These are phyloP conservation scores for Nicator chloris DNA, from an alignment of 2,113 vertebrate genomes.

Conservation along the genomic window DNA sequence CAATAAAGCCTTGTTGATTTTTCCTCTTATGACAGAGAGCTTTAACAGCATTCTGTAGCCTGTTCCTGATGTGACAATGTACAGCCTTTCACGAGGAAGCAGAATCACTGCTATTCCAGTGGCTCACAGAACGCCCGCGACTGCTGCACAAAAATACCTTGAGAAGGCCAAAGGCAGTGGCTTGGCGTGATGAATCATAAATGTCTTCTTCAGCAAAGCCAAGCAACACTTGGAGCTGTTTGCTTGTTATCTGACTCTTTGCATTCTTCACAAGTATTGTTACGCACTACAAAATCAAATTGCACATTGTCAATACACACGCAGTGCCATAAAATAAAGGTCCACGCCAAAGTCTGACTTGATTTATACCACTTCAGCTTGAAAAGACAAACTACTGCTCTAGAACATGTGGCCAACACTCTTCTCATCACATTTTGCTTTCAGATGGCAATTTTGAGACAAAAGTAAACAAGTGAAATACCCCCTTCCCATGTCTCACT, in stretches of 20 bases:
- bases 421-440: background rate
- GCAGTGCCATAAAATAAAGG: background rate
- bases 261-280: constrained; percentile 87
- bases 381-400: background rate
- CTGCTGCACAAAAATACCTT: constrained; percentile 76
- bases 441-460: background rate
- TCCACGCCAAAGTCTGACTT: background rate
- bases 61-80: background rate
- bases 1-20: background rate
- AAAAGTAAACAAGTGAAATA: background rate
- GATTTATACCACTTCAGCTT: background rate
- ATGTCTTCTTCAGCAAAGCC: constrained; percentile 98
- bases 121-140: background rate
- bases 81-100: background rate
- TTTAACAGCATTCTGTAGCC: background rate
- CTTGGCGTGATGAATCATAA: constrained; percentile 90
- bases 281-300: constrained; percentile 78
- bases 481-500: background rate
- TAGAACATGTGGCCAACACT: background rate
- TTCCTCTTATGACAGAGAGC: background rate
- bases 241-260: constrained; percentile 82
- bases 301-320: background rate
- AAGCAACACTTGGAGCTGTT: constrained; percentile 91
- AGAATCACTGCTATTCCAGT: background rate
- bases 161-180: constrained; percentile 93